Conservation (phyloP, 2,113 vertebrate species). For the Porphyrio hochstetteri region DNA sequence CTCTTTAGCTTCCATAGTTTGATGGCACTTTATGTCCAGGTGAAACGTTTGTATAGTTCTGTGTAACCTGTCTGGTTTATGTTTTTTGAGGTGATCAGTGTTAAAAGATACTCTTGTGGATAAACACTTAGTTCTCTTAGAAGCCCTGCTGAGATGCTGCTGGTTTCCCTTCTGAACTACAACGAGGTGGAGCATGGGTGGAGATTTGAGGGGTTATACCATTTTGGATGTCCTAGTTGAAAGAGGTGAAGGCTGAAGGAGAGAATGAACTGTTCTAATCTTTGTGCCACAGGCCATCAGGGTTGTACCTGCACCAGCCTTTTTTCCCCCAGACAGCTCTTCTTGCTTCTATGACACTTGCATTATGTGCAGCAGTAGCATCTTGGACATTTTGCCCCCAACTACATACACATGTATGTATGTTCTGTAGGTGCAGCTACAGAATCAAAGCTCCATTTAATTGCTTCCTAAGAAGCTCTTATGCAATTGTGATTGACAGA, state of each 20-base stretch:
- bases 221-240: neutral
- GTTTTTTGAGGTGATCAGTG: neutral
- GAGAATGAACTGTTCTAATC: neutral
- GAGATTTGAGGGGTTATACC: neutral
- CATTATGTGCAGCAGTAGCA: neutral
- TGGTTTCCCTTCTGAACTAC: neutral
- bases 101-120: conserved; percentile 1
- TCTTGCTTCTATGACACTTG: neutral
- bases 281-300: neutral
- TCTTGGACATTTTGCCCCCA: neutral
- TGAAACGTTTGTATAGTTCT: neutral
- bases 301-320: neutral
- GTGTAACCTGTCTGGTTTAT: neutral
- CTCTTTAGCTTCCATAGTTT: neutral
- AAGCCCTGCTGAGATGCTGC: neutral
- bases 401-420: neutral
- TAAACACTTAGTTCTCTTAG: neutral
- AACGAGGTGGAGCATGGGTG: neutral
- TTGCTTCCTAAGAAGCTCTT: neutral
- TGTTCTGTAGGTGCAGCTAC: neutral
- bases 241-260: neutral
- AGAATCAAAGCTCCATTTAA: neutral
- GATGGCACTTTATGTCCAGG: neutral
- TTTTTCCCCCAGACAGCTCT: neutral
- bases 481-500: neutral